Evolutionary conservation across 2,797 vertebrate species (phyloP), one percentile per base, ranked within the genome.

Genomic region (Esox lucius): DNA sequence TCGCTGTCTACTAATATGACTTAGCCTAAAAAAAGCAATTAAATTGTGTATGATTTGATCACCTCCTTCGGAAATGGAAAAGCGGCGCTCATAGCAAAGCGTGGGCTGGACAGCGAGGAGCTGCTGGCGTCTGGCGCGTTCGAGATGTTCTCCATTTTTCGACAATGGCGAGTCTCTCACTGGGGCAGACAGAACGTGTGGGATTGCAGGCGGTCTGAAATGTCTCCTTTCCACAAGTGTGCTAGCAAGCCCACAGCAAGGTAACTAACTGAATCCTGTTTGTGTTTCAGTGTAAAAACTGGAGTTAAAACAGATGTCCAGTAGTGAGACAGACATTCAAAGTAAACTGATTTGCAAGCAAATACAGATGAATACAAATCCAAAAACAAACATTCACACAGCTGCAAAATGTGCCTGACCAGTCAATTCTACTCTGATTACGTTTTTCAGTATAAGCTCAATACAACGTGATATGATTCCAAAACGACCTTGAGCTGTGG

Each of bases 11-110:
- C 90, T 91, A 91, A 91, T 89, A 94, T 90, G 88, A 90, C 87
- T 95, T 87, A 90, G 89, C 83, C 91, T 39, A 91, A 90, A 94
- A 95, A 96, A 93, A 80, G 76, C 89, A 95, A 95, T 96, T 95
- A 95, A 94, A 94, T 91, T 92, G 86, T 89, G 90, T 95, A 95
- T 94, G 92, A 93, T 94, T 91, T 78, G 78, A 94, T 95, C 89
- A 89, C 87, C 88, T 91, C 88, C 82, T 91, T 88, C 73, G 73
- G 84, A 88, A 90, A 93, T 86, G 88, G 87, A 87, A 85, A 90
- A 85, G 92, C 84, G 87, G 85, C 80, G 90, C 87, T 42, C 35
- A 39, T 33, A 8, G 79, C 73, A 79, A 85, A 81, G 84, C 87
- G 74, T 79, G 86, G 83, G 84, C 88, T 76, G 87, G 87, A 91